Base-by-base conservation (phyloP, 2,888 invertebrate genomes). In the Gastracanthus pulcherrimus region DNA sequence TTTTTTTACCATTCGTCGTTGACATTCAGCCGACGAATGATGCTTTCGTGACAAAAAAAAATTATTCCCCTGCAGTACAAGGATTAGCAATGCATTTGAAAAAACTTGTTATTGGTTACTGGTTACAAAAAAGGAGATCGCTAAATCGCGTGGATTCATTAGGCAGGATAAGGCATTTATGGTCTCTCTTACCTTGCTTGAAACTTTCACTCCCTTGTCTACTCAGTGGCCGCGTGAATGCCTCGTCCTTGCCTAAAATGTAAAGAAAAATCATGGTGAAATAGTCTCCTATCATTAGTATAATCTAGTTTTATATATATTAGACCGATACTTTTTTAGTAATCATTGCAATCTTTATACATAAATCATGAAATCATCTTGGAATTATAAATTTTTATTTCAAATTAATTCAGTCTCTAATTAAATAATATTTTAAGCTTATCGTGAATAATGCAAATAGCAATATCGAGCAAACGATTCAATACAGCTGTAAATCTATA, bases 201-300 rank as follows among this genome's bases (percentile, higher is more conserved):
- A 88, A 91, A 87, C 88, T 87, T 86, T 89, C 90, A 86, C 88
- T 91, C 80, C 89, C 90, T 87, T 90, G 90, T 88, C 91, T 90
- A 88, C 89, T 89, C 84, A 90, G 91, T 81, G 91, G 91, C 84
- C 91, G 90, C 83, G 91, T 91, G 85, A 92, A 92, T 87, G 91
- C 90, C 86, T 92, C 92, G 71, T 92, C 92, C 83, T 90, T 89
- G 85, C 89, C 91, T 91, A 84, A 81, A 86, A 86, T 60, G 48
- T 60, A 69, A 80, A 75, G 66, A 48, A 36, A 69, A 55, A 69
- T 19, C 2, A n/a, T n/a, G n/a, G n/a, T n/a, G n/a, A n/a, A n/a
- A n/a, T n/a, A n/a, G n/a, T n/a, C n/a, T n/a, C n/a, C n/a, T n/a
- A n/a, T n/a, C n/a, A n/a, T n/a, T n/a, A n/a, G n/a, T n/a, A n/a